These are phyloP conservation scores for Ariopsis seemanni DNA, from an alignment of 2,113 vertebrate genomes.

Conservation along the genomic window DNA sequence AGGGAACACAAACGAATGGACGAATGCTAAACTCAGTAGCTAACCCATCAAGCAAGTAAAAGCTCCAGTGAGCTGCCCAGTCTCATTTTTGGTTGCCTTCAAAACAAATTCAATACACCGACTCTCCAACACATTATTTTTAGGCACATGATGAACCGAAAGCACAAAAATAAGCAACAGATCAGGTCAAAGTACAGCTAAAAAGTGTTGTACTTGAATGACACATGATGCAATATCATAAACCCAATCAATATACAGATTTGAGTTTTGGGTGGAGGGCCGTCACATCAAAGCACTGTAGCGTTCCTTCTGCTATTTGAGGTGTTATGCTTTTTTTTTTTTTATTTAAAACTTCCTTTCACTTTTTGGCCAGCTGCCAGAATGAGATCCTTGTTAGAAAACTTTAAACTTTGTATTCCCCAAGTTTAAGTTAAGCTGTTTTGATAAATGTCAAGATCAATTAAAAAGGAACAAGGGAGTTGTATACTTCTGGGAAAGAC, in stretches of 20 bases:
- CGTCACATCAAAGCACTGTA: conserved; percentile 1
- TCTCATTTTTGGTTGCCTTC: neutral
- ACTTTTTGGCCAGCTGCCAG: conserved; percentile 62
- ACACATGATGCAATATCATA: neutral
- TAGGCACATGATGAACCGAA: neutral
- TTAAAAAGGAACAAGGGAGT: conserved; percentile 3
- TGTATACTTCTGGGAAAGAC: neutral
- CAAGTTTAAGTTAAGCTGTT: neutral
- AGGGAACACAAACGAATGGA: neutral
- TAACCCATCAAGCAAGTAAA: neutral
- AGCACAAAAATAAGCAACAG: neutral
- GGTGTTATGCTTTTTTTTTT: conserved; percentile 50
- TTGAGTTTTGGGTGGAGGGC: conserved; percentile 26
- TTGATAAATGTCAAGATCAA: conserved; percentile 26
- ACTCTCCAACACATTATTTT: neutral
- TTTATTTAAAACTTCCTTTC: neutral
- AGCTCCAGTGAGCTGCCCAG: neutral
- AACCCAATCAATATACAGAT: conserved; percentile 1
- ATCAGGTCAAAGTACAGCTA: neutral
- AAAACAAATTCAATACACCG: neutral
- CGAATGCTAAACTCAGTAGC: neutral
- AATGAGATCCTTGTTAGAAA: conserved; percentile 42
- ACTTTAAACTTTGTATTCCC: conserved; percentile 22
- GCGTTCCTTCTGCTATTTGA: conserved; percentile 39
- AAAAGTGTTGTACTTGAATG: neutral